These are phyloP conservation scores for Heteractis magnifica DNA, from an alignment of 92 coral and sea anemone species.

Conservation along the genomic window DNA sequence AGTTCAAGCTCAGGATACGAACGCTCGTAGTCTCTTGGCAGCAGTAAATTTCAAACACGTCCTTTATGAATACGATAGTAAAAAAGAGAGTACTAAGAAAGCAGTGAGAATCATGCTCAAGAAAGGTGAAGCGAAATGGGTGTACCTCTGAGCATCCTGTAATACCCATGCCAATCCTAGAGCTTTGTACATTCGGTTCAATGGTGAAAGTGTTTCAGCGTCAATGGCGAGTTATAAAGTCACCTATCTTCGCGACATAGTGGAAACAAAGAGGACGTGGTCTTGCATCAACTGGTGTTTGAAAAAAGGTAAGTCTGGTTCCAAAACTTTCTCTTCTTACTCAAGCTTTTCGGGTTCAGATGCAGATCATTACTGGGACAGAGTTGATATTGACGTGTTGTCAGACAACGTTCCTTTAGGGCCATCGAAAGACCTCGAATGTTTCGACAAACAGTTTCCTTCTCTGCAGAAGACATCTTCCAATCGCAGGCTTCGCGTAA, in stretches of 20 bases:
- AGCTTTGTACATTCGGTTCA: slow-evolving; percentile 28
- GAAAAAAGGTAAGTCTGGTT: slow-evolving; percentile 18
- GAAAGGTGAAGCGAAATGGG: slow-evolving; percentile 11
- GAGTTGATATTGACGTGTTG: background rate
- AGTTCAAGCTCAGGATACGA: background rate
- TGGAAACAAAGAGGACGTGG: slow-evolving; percentile 13
- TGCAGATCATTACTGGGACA: background rate
- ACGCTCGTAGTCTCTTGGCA: background rate
- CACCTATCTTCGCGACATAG: background rate
- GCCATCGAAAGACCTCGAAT: background rate
- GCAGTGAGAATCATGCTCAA: slow-evolving; percentile 18
- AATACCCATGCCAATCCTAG: slow-evolving; percentile 23
- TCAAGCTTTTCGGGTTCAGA: background rate
- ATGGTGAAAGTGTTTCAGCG: slow-evolving; percentile 18
- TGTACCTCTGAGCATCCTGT: slow-evolving; percentile 4
- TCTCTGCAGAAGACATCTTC: slow-evolving; percentile 5
- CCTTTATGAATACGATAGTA: background rate
- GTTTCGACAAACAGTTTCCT: slow-evolving; percentile 3
- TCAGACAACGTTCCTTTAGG: too few relatives aligned
- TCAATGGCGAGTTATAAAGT: slow-evolving; percentile 13
- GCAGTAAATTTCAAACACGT: background rate
- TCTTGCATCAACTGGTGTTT: slow-evolving; percentile 27
- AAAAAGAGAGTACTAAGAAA: slow-evolving; percentile 1
- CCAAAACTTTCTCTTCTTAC: slow-evolving; percentile 3
- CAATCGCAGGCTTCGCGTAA: slow-evolving; percentile 19